These are phyloP conservation scores for Nomada fucata DNA, from an alignment of 2,888 invertebrate genomes.

Conservation along the genomic window DNA sequence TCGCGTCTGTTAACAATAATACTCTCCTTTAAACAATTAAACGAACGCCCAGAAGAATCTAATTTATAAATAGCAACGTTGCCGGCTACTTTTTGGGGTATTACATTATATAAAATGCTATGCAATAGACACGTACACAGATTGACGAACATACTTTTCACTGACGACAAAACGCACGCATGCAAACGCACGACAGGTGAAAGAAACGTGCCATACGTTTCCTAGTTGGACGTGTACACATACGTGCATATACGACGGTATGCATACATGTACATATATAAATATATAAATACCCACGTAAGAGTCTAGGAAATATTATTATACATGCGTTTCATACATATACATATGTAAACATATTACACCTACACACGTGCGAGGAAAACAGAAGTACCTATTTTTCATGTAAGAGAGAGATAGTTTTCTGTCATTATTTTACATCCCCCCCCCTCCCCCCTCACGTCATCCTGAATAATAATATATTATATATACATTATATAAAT, in stretches of 20 bases:
- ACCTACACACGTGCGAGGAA: conserved; percentile 65
- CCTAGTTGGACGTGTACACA: conserved; percentile 61
- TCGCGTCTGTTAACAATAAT: conserved; percentile 50
- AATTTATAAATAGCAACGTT: conserved; percentile 47
- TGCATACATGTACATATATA: conserved; percentile 63
- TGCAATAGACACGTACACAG: conserved; percentile 9
- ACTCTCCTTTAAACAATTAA: conserved; percentile 44
- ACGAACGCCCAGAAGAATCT: conserved; percentile 33
- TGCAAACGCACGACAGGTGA: conserved; percentile 12
- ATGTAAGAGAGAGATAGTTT: conserved; percentile 75
- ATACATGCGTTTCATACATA: conserved; percentile 66
- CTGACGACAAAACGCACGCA: not conserved
- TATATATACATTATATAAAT: conserved; percentile 40
- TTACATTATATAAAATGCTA: conserved; percentile 2
- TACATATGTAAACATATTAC: conserved; percentile 68
- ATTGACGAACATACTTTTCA: conserved; percentile 14
- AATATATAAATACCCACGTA: conserved; percentile 56
- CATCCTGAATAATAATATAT: conserved; percentile 57
- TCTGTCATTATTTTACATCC: conserved; percentile 79
- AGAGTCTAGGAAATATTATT: conserved; percentile 56
- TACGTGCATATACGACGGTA: conserved; percentile 52
- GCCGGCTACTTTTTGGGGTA: conserved; percentile 44
- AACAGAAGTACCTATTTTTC: conserved; percentile 74
- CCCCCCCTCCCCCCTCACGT: conserved; percentile 51
- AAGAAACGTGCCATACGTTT: conserved; percentile 61